phyloP scores from a whole-genome alignment of 2,113 vertebrate genomes.

The Craseonycteris thonglongyai region DNA sequence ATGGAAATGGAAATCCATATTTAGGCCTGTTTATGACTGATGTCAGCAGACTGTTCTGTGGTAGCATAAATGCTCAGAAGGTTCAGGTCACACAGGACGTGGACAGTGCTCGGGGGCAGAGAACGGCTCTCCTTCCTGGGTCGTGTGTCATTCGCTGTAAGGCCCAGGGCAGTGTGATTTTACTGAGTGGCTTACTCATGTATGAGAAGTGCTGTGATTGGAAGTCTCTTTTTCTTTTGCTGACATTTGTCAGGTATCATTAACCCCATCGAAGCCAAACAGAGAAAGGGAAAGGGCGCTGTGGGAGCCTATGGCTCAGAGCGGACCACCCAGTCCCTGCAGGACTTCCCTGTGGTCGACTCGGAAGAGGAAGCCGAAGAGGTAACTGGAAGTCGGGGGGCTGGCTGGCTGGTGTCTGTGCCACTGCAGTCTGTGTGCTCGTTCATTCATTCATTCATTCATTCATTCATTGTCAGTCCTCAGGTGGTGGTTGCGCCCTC shows the following conservation, averaged over 20 bases:
- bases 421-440: accelerated
- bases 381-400: slow-evolving; percentile 70
- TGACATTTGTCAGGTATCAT: slow-evolving; percentile 87
- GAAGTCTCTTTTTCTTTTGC: not conserved
- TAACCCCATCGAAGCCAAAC: slow-evolving; percentile 96
- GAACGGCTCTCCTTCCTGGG: not conserved
- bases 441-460: accelerated
- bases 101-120: no score
- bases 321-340: slow-evolving; percentile 90
- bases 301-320: slow-evolving; percentile 97
- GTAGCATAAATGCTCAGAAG: not conserved
- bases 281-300: slow-evolving; percentile 97
- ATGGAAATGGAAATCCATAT: not conserved
- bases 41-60: not conserved
- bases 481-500: accelerated
- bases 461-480: accelerated
- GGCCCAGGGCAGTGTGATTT: not conserved
- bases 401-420: accelerated
- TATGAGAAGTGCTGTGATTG: accelerated
- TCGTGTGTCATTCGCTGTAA: accelerated
- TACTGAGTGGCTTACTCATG: accelerated
- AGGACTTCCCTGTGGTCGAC: slow-evolving; percentile 94
- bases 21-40: not conserved
- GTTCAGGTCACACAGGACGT: accelerated
- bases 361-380: slow-evolving; percentile 97